These are phyloP conservation scores for Apotomis capreana DNA, from an alignment of 2,888 invertebrate species.

Conservation along the genomic window DNA sequence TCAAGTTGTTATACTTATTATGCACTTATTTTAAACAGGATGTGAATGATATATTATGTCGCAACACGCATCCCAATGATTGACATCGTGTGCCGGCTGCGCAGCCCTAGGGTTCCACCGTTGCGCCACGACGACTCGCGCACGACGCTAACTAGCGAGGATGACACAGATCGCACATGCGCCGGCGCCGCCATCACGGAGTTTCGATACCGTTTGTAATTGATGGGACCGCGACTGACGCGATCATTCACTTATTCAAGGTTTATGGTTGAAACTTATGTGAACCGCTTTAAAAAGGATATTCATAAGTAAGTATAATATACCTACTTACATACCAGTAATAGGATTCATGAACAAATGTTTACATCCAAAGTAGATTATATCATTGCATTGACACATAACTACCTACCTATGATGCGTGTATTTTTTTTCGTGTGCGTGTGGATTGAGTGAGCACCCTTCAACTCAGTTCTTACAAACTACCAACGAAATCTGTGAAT, in stretches of 20 bases:
- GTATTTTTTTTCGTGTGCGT: no score
- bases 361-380: no score
- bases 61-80: constrained; percentile 3
- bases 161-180: constrained; percentile 60
- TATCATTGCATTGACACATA: no score
- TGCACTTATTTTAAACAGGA: background rate
- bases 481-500: no score
- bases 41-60: background rate
- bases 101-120: constrained; percentile 34
- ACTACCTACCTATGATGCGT: no score
- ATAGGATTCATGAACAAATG: no score
- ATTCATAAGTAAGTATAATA: no score
- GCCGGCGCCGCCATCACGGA: constrained; percentile 57
- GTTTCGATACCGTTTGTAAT: constrained; percentile 53
- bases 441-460: no score
- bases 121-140: constrained; percentile 35
- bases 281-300: no score
- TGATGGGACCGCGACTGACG: constrained; percentile 41
- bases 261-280: constrained; percentile 1
- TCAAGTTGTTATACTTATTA: background rate
- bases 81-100: background rate
- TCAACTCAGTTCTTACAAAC: no score
- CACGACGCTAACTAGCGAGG: constrained; percentile 63
- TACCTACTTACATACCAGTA: no score
- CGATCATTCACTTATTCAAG: constrained; percentile 27